Percentiles rank a stretch among this genome's conserved stretches.
These are phyloP conservation scores for Plagodis dolabraria DNA, from an alignment of 2,888 invertebrate species.

Conservation along the genomic window DNA sequence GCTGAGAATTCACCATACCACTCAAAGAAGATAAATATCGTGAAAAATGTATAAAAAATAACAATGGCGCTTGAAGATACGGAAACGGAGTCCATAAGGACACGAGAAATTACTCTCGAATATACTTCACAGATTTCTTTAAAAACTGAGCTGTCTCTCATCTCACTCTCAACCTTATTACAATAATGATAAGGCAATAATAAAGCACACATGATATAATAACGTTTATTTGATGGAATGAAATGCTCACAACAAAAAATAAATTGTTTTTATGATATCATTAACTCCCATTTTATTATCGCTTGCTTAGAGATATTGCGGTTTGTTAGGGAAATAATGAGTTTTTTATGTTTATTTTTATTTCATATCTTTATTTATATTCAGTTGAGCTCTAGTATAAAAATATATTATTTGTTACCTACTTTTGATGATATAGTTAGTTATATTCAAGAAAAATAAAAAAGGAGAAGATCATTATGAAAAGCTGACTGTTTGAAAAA, in stretches of 20 bases:
- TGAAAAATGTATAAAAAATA: constrained; percentile 26
- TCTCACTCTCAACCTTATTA: constrained; percentile 38
- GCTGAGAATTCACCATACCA: too few relatives aligned
- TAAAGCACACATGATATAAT: constrained; percentile 33
- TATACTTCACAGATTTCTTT: constrained; percentile 42
- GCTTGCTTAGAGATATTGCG: constrained; percentile 50
- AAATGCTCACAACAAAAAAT: constrained; percentile 46
- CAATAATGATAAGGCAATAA: constrained; percentile 28
- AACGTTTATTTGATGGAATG: constrained; percentile 42
- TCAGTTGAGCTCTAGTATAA: not conserved
- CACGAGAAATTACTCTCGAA: constrained; percentile 60
- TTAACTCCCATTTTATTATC: constrained; percentile 54
- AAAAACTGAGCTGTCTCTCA: constrained; percentile 25
- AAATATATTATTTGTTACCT: not conserved
- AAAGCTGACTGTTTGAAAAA: too few relatives aligned
- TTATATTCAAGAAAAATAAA: too few relatives aligned
- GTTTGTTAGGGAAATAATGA: constrained; percentile 37
- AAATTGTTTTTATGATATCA: constrained; percentile 55
- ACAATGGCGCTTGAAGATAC: constrained; percentile 47
- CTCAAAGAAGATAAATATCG: constrained; percentile 20
- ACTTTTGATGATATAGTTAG: too few relatives aligned
- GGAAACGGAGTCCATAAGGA: constrained; percentile 49
- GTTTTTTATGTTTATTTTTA: constrained; percentile 18
- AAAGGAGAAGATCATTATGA: too few relatives aligned
- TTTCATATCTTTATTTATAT: not conserved